A percentile compares a stretch with the other conserved stretches of the same genome.
Conservation (phyloP, 2,113 vertebrate species). For the Phylloscopus whistleri region DNA sequence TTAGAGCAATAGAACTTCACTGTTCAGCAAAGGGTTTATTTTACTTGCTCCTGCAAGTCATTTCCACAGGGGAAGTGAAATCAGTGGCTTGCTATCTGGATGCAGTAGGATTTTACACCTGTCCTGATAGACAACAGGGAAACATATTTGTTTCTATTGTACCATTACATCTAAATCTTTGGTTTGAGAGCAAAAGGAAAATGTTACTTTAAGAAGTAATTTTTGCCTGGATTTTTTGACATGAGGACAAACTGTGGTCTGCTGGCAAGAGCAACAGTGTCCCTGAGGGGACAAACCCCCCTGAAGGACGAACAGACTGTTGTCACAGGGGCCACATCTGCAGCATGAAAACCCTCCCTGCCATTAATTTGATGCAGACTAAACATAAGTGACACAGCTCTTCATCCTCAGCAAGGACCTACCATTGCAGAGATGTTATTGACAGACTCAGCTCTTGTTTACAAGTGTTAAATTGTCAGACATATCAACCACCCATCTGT, state of each 20-base stretch:
- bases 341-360: not conserved
- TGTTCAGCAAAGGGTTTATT: not conserved
- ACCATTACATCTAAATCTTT: not conserved
- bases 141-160: not conserved
- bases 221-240: not conserved
- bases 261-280: not conserved
- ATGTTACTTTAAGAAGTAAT: not conserved
- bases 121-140: not conserved
- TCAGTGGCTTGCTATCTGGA: not conserved
- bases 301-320: not conserved
- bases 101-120: not conserved
- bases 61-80: not conserved
- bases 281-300: not conserved
- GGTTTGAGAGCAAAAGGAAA: not conserved
- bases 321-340: not conserved
- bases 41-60: not conserved
- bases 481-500: not conserved
- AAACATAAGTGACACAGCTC: not conserved
- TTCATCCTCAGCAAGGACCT: not conserved
- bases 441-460: not conserved
- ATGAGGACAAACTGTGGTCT: not conserved
- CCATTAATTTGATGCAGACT: not conserved
- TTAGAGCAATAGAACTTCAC: not conserved
- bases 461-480: slow-evolving; percentile 12
- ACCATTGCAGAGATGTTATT: not conserved